Evolutionary conservation across 2,113 vertebrate genomes (phyloP), one percentile per base, ranked within the genome.

Genomic region (Atherinomorus stipes): DNA sequence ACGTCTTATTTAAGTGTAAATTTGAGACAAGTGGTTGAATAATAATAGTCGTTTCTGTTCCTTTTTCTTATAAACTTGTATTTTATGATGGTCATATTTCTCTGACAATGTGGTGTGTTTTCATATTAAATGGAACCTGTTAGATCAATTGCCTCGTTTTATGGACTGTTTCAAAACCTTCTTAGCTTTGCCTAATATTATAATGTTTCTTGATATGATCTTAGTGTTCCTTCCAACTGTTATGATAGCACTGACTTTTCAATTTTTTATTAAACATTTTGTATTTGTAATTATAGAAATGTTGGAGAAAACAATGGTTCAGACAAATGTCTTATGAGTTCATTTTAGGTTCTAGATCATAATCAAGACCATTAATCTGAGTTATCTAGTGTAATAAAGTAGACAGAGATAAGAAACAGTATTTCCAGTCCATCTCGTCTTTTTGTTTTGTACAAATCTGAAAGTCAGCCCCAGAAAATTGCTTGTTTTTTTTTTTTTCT

Each of bases 241-340:
- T 81, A 88, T 54, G 70, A 88, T 87, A 89, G 70, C 76, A 86
- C 83, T 82, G 83, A 92, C 80, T 91, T 93, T 90, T 70, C 87
- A 89, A 76, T 94, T 94, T 95, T 94, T 83, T 94, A 95, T 93
- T 76, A 78, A 89, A 86, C 76, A 78, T 92, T 93, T 94, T 95
- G 93, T 94, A 94, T 91, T 92, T 93, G 93, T 92, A 90, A 86
- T 71, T 89, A 89, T 81, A 90, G 88, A 92, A 86, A 85, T 87
- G 85, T 92, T 85, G 78, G 78, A 89, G 74, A 89, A 87, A 81
- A 78, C 79, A 76, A 88, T 65, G 23, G 61, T 60, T 53, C 40
- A 65, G 26, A 16, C 21, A 65, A 66, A 54, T 25, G 58, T 79
- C 40, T 74, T 63, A 68, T 53, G 25, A 76, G 51, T 76, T 82